Evolutionary conservation across 92 coral and sea anemone species (phyloP), one percentile per base, ranked within the genome.

Genomic region (Paramuricea clavata): DNA sequence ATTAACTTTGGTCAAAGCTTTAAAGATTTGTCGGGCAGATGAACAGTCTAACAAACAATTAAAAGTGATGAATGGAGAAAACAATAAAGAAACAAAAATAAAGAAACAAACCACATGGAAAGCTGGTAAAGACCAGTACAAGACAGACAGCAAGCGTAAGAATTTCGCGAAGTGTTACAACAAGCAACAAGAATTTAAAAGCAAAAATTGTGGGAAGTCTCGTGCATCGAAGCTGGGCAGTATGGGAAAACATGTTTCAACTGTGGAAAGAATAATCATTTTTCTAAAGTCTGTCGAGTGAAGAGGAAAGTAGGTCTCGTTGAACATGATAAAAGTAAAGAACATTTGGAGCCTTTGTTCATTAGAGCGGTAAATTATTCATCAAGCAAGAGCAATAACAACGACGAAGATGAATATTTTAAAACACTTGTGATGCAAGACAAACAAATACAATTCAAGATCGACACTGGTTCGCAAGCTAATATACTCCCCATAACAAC

Each of bases 11-110:
- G 21, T 67, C 8, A 67, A 67, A 27, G 34, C 74, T 6, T 27
- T 67, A 67, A 67, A 67, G 21, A 67, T 67, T 5, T n/a, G 74
- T 67, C 74, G 74, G 4, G 74, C 74, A 67, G 74, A 67, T 23
- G 74, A 67, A 67, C 74, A 67, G 42, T 67, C 74, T 12, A 67
- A 67, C 25, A 67, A 67, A 17, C 74, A 67, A 23, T 5, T 67
- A 19, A 67, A 33, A 67, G 74, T 67, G 21, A 67, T 67, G 74
- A 67, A 67, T 67, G 74, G 5, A 67, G 74, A 67, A 27, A n/a
- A n/a, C n/a, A 27, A 30, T 12, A 30, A 67, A 67, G 74, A 5
- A 6, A 7, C 6, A 5, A 17, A 7, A 27, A 67, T 67, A 67
- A 67, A 33, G 74, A 67, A 67, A 33, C 74, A 21, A 27, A 67